Base-by-base conservation (phyloP, 2,113 vertebrate species). In the Mugil cephalus region DNA sequence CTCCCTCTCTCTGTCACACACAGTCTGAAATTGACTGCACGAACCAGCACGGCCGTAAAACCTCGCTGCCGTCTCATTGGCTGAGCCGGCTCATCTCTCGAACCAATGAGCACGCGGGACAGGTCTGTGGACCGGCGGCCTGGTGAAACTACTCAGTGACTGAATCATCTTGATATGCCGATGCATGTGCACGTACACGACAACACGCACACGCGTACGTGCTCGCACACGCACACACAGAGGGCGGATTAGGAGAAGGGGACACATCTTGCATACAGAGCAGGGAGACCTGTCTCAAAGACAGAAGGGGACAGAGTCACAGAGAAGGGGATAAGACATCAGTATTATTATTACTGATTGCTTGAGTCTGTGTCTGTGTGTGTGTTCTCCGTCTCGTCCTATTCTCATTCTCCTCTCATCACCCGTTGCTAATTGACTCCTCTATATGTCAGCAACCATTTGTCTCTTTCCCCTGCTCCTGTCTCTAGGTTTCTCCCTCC, bases 91-190 rank as follows among this genome's bases (percentile, higher is more conserved):
- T 1, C 24, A 40, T 36, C 64, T 60, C 58, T 7, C 0, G 3
- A 77, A 47, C 87, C 86, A 88, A 88, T 91, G 15, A 63, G 69
- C 4, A 4, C 0, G 8, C 55, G 1, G 68, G 58, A 68, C 65
- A 53, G 80, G 65, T 62, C 79, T 83, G 81, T 47, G 53, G 59
- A 61, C 69, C 8, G 71, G 48, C 34, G 62, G 70, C 40, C 77
- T 50, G 62, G 72, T 78, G 55, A 83, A 88, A 87, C 84, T 88
- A 87, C 88, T 86, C 45, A 17, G 86, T 69, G 77, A 89, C 86
- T 86, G 82, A 72, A 73, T 79, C 39, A 58, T 59, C 56, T 46
- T 69, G 62, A 74, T 79, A 58, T 76, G 71, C 58, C 74, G 46
- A 66, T 59, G 69, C 62, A 59, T 52, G 73, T 65, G 56, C 74